These are phyloP conservation scores for Eulemur albifrons DNA, from an alignment of 2,797 vertebrate species.

Conservation along the genomic window DNA sequence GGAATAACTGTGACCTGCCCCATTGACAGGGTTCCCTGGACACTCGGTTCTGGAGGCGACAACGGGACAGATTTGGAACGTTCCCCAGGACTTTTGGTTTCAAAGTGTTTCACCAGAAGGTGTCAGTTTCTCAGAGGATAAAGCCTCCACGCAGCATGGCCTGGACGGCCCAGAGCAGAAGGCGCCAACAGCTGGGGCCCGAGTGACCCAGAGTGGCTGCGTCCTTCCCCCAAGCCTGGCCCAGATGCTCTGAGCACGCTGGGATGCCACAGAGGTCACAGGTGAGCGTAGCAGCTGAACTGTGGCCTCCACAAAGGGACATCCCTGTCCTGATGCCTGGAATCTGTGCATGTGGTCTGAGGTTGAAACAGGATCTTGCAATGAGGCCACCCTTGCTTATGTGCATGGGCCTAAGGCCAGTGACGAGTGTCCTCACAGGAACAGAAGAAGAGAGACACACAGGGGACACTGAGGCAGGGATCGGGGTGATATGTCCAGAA, in stretches of 20 bases:
- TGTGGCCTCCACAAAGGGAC: neutral
- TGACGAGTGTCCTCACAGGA: neutral
- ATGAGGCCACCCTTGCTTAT: neutral
- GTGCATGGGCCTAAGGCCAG: neutral
- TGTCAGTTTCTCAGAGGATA: neutral
- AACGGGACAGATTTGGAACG: rapidly evolving
- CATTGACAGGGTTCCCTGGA: neutral
- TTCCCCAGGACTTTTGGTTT: neutral
- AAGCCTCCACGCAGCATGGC: rapidly evolving
- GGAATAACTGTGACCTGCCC: neutral
- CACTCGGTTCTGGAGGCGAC: neutral
- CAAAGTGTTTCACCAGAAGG: neutral
- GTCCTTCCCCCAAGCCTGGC: neutral
- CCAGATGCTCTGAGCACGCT: neutral
- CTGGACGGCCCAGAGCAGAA: neutral
- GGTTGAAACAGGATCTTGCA: neutral
- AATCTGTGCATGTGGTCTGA: neutral
- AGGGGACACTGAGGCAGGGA: neutral
- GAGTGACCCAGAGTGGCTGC: rapidly evolving
- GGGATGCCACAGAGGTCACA: rapidly evolving
- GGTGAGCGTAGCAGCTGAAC: rapidly evolving
- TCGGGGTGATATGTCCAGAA: neutral
- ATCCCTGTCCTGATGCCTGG: too few relatives aligned
- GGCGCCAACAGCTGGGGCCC: rapidly evolving
- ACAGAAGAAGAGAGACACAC: neutral